A percentile compares a stretch with the other conserved stretches of the same genome.
Conservation (phyloP, 2,888 invertebrate species). For the Lithosia quadra region DNA sequence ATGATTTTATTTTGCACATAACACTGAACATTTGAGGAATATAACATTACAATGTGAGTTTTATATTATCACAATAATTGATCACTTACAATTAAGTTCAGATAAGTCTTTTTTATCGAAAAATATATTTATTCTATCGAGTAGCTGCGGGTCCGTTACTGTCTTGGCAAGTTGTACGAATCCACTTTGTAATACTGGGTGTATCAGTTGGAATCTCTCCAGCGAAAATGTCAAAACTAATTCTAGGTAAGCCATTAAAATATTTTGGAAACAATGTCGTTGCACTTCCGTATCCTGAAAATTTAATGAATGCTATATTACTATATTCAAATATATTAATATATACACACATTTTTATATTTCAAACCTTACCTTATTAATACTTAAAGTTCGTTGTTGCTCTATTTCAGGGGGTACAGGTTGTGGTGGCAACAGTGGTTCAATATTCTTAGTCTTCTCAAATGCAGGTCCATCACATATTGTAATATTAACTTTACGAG, state of each 20-base stretch:
- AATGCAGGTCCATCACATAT: slow-evolving; percentile 73
- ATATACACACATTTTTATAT: not conserved
- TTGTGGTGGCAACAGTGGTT: slow-evolving; percentile 88
- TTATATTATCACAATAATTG: slow-evolving; percentile 74
- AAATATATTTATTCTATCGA: slow-evolving; percentile 85
- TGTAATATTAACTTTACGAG: slow-evolving; percentile 76
- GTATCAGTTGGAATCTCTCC: slow-evolving; percentile 86
- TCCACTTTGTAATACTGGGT: slow-evolving; percentile 78
- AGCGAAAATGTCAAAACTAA: slow-evolving; percentile 89
- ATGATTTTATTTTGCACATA: slow-evolving; percentile 77
- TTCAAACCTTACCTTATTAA: slow-evolving; percentile 90
- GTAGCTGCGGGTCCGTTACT: slow-evolving; percentile 80
- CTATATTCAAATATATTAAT: not conserved
- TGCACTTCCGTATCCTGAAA: slow-evolving; percentile 94
- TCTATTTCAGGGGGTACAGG: slow-evolving; percentile 94
- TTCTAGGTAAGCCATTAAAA: slow-evolving; percentile 94
- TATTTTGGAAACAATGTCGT: slow-evolving; percentile 93
- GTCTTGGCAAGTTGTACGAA: slow-evolving; percentile 80
- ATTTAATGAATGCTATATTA: slow-evolving; percentile 28
- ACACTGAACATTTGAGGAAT: slow-evolving; percentile 78
- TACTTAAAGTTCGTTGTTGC: slow-evolving; percentile 93
- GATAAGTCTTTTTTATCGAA: slow-evolving; percentile 84
- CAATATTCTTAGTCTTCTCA: slow-evolving; percentile 72
- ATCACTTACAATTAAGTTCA: slow-evolving; percentile 78
- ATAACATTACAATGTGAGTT: slow-evolving; percentile 68